Evolutionary conservation across 2,113 vertebrate species (phyloP), one percentile per base, ranked within the genome.

Genomic region (Nestor notabilis): DNA sequence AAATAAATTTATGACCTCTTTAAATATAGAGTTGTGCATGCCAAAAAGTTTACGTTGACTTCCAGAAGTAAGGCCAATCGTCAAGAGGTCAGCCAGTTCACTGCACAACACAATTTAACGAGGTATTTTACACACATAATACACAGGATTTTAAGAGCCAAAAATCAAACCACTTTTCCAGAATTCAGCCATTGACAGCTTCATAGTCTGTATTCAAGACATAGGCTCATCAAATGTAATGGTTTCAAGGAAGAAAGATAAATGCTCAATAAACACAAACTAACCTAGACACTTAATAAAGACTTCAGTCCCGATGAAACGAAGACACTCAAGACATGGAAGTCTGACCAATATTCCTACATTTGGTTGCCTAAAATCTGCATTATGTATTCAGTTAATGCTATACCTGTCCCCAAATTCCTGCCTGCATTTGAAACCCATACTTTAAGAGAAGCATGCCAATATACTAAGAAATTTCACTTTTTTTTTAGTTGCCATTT

Each of bases 181-280:
- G 12, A 0, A 5, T 4, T 61, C 23, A 47, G 49, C 23, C 47
- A 17, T 0, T 14, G 28, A 46, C 33, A 80, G 49, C 43, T 53
- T 43, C 46, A 11, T 0, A 33, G 33, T 15, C 13, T 11, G 23
- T 4, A n/a, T 12, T 41, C 28, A 61, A 39, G 87, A 56, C 11
- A 10, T 3, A n/a, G 0, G 5, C 29, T 50, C n/a, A 27, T 47
- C n/a, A 27, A 18, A n/a, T 0, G 0, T 13, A 21, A 11, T 1
- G 23, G 47, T 13, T 27, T 56, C 1, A 3, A 31, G 70, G 60
- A 39, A 83, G 19, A 69, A 41, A 72, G 10, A 37, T 1, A 56
- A 65, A 82, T 4, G 21, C 46, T 89, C 83, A 72, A 88, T 1
- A 24, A 53, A 53, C 58, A 55, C 52, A 28, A 39, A 46, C 11